Percentiles rank a stretch among this genome's conserved stretches.
phyloP scores from a whole-genome alignment of 2,888 invertebrate species.

The Silvanus unidentatus region DNA sequence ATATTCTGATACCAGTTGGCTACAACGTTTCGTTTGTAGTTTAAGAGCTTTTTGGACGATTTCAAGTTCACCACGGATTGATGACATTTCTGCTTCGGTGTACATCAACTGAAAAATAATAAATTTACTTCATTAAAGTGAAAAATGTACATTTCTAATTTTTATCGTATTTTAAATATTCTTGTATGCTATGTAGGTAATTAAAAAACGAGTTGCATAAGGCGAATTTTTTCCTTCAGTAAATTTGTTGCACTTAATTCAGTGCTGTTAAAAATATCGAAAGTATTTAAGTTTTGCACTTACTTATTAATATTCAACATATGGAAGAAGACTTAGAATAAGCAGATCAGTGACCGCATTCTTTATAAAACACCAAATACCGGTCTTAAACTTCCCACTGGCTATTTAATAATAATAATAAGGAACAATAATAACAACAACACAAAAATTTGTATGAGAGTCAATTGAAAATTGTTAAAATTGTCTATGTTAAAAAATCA shows the following conservation, averaged over 20 bases:
- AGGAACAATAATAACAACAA: slow-evolving; percentile 2
- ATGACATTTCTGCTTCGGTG: slow-evolving; percentile 54
- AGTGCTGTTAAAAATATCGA: slow-evolving; percentile 18
- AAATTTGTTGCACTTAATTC: too few relatives aligned
- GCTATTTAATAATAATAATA: slow-evolving; percentile 3
- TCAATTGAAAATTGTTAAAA: too few relatives aligned
- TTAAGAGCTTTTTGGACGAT: slow-evolving; percentile 62
- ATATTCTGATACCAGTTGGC: slow-evolving; percentile 62
- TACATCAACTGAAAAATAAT: slow-evolving; percentile 65
- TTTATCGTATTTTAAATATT: background rate
- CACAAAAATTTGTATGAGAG: too few relatives aligned
- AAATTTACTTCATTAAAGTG: slow-evolving; percentile 23
- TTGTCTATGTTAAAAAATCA: too few relatives aligned
- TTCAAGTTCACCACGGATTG: slow-evolving; percentile 58
- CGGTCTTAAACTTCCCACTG: slow-evolving; percentile 7
- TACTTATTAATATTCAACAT: too few relatives aligned
- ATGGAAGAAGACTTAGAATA: background rate
- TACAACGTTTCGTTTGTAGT: slow-evolving; percentile 60
- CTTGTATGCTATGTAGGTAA: background rate
- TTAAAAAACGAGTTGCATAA: too few relatives aligned
- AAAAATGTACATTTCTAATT: background rate
- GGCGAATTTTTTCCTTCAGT: too few relatives aligned
- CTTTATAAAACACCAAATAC: slow-evolving; percentile 12
- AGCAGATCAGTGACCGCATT: slow-evolving; percentile 28
- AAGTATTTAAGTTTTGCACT: slow-evolving; percentile 12